Evolutionary conservation across 2,113 vertebrate species (phyloP).

Genomic region (Pycnonotus jocosus): DNA sequence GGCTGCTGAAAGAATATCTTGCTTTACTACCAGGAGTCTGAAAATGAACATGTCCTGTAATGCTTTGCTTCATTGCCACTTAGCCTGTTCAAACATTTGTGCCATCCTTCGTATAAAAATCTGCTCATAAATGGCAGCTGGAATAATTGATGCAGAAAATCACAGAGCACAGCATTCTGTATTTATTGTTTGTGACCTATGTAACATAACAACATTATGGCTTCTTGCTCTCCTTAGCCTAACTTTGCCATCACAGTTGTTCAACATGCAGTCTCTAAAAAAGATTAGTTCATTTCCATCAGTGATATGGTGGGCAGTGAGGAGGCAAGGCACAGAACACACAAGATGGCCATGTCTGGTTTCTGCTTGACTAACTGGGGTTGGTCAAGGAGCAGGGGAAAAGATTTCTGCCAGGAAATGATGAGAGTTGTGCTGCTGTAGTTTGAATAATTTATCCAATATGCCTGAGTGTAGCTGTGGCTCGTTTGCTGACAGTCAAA

Average conservation of each 20-base stretch:
- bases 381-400: not conserved
- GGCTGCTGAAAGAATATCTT: not conserved
- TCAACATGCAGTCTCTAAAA: not conserved
- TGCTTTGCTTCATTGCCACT: not conserved
- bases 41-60: not conserved
- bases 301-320: not conserved
- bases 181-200: not conserved
- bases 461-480: not conserved
- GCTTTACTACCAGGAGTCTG: not conserved
- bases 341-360: not conserved
- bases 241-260: not conserved
- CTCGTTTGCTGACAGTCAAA: not conserved
- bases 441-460: slow-evolving; percentile 13
- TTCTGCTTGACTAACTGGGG: not conserved
- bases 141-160: not conserved
- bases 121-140: not conserved
- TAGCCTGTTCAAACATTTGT: not conserved
- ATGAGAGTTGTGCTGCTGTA: not conserved
- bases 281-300: not conserved
- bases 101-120: not conserved
- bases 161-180: not conserved
- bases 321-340: not conserved
- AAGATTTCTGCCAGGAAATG: not conserved
- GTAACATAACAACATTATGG: not conserved
- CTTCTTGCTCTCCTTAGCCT: not conserved